Base-by-base conservation (phyloP, 2,888 invertebrate genomes). In the Lathronympha strigana region DNA sequence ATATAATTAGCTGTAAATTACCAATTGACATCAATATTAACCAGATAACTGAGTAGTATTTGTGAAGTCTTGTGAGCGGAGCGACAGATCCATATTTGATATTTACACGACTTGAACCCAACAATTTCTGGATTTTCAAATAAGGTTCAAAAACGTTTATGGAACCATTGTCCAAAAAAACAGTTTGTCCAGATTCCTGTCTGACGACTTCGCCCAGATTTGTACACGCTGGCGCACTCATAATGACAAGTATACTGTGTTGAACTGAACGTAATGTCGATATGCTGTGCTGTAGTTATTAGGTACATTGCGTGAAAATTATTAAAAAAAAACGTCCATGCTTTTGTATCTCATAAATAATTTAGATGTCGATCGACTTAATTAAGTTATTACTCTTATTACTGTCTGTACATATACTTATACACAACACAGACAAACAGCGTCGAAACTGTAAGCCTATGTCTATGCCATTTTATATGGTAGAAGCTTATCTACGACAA, bases 31-130 rank as follows among this genome's bases (percentile, higher is more conserved):
- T 58, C 13, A 50, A 11, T 21, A 58, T 43, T 19, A 63, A 19
- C 21, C 69, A 75, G 0, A 80, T 8, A 3, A 79, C 36, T 0
- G 83, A 80, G 55, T 82, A 78, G 1, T 72, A 51, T 73, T 80
- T 84, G 71, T 88, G 86, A n/a, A 71, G 58, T 4, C 72, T 45
- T 4, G 83, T 80, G 0, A 86, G 83, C 0, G 75, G 66, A 0
- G 80, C 79, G 1, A 87, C 77, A 15, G 82, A 82, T 21, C 77
- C 71, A 51, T 85, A 72, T 67, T 75, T 81, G 1, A 79, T 69
- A 43, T 84, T 68, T 4, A 88, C 75, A 21, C 88, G 76, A 60
- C 79, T 79, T 1, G 81, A 76, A 1, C 84, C 87, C 33, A 84
- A 61, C 0, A 83, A 1, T 19, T 64, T 72, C 71, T 87, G 86